These are phyloP conservation scores for Stegastes partitus DNA, from an alignment of 2,113 vertebrate genomes.

Conservation along the genomic window DNA sequence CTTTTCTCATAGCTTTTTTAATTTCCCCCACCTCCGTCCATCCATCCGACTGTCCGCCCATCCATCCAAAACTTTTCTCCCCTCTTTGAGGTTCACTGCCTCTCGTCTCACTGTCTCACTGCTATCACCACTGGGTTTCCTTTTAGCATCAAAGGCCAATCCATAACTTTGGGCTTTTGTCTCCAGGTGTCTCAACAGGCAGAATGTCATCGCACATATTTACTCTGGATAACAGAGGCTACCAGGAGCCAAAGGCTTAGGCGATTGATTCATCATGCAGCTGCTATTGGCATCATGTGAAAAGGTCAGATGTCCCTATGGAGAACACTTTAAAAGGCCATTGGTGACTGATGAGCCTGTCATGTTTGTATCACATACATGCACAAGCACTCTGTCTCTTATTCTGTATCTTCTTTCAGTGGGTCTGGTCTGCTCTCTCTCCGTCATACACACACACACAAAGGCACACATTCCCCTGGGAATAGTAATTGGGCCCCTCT, in stretches of 20 bases:
- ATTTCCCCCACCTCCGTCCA: constrained; percentile 47
- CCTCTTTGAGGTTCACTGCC: constrained; percentile 22
- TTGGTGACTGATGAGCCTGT: constrained; percentile 81
- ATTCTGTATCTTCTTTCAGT: constrained; percentile 29
- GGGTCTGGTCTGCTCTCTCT: constrained; percentile 7
- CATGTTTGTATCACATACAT: constrained; percentile 74
- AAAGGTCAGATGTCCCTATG: constrained; percentile 79
- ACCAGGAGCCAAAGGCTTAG: constrained; percentile 46
- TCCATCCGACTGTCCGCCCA: constrained; percentile 32
- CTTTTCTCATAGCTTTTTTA: constrained; percentile 44
- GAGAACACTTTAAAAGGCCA: constrained; percentile 81
- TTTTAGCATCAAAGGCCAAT: constrained; percentile 56
- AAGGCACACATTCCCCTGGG: constrained; percentile 47
- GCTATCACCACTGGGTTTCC: constrained; percentile 31
- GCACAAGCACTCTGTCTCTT: constrained; percentile 48
- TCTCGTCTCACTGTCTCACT: constrained; percentile 26
- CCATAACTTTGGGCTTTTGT: constrained; percentile 60
- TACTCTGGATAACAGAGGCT: constrained; percentile 67
- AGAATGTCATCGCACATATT: constrained; percentile 69
- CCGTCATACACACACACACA: constrained; percentile 37
- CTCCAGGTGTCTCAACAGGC: constrained; percentile 54
- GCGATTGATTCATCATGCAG: constrained; percentile 80
- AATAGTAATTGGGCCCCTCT: constrained; percentile 76
- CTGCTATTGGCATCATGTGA: constrained; percentile 79
- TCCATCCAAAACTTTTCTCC: constrained; percentile 54